Conservation (phyloP, 1,140 invertebrate genomes). For the Mesaphorura yosii region DNA sequence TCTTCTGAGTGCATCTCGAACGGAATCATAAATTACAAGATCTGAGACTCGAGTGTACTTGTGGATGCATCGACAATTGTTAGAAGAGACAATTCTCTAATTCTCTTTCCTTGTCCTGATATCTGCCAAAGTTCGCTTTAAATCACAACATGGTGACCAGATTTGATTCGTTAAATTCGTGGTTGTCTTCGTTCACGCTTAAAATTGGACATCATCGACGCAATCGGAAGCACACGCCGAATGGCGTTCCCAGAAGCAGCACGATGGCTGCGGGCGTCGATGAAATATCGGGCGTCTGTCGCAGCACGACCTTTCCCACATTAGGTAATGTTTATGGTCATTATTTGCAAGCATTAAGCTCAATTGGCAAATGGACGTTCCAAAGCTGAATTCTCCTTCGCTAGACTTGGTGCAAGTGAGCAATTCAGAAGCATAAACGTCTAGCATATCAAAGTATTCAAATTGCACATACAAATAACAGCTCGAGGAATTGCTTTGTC, state of each 20-base stretch:
- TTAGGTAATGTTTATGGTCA: conserved; percentile 20
- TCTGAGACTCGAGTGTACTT: too few species aligned
- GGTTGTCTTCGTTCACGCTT: conserved; percentile 27
- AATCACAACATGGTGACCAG: conserved; percentile 23
- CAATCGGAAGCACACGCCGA: conserved; percentile 14
- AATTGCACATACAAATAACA: too few species aligned
- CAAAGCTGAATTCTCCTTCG: conserved; percentile 1
- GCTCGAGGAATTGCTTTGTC: too few species aligned
- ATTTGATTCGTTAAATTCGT: conserved; percentile 28
- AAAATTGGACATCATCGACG: conserved; percentile 30
- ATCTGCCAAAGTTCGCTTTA: background rate
- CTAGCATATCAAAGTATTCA: too few species aligned
- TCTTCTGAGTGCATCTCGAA: too few species aligned
- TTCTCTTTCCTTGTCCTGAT: too few species aligned
- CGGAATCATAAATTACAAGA: too few species aligned
- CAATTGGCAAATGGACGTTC: background rate
- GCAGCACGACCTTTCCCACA: conserved; percentile 30
- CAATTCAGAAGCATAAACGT: too few species aligned
- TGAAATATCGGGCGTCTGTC: conserved; percentile 25
- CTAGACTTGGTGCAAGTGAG: too few species aligned
- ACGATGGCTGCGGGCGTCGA: conserved; percentile 16
- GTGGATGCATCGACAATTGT: too few species aligned
- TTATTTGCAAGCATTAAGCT: conserved; percentile 15
- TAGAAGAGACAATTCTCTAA: too few species aligned
- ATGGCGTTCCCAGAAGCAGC: conserved; percentile 23